Conservation (phyloP, 1,140 invertebrate genomes). For the Rhyzopertha dominica region DNA sequence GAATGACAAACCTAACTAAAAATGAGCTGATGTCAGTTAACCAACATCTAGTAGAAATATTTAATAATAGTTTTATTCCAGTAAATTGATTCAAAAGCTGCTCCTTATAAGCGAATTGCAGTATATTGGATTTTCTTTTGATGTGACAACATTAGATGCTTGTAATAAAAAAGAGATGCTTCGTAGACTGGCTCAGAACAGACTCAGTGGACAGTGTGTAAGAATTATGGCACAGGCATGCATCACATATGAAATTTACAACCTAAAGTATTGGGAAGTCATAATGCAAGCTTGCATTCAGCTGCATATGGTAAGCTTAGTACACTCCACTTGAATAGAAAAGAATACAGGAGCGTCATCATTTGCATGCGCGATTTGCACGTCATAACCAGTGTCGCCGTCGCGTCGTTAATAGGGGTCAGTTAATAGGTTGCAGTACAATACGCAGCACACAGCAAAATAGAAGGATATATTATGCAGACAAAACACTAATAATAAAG, state of each 20-base stretch:
- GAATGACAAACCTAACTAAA: constrained; percentile 19
- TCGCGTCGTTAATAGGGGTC: too few species aligned
- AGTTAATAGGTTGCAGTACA: too few species aligned
- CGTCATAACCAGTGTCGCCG: too few species aligned
- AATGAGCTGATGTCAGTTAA: constrained; percentile 29
- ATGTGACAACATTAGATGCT: constrained; percentile 23
- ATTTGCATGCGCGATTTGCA: too few species aligned
- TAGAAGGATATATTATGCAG: too few species aligned
- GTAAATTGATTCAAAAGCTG: constrained; percentile 29
- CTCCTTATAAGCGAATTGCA: constrained; percentile 28
- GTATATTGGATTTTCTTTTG: constrained; percentile 22
- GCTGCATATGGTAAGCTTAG: constrained; percentile 25
- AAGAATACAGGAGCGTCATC: too few species aligned
- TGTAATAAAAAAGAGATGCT: constrained; percentile 29
- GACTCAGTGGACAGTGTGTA: constrained; percentile 17
- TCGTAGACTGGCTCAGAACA: constrained; percentile 21
- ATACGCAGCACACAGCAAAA: too few species aligned
- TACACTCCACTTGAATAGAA: too few species aligned
- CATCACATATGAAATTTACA: constrained; percentile 26
- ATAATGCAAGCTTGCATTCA: constrained; percentile 26
- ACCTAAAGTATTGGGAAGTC: constrained; percentile 30
- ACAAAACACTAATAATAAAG: too few species aligned
- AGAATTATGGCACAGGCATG: constrained; percentile 33
- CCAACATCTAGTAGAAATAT: neutral
- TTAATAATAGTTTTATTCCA: constrained; percentile 17